Evolutionary conservation across 1,140 invertebrate genomes (phyloP).

Genomic region (Mya arenaria): DNA sequence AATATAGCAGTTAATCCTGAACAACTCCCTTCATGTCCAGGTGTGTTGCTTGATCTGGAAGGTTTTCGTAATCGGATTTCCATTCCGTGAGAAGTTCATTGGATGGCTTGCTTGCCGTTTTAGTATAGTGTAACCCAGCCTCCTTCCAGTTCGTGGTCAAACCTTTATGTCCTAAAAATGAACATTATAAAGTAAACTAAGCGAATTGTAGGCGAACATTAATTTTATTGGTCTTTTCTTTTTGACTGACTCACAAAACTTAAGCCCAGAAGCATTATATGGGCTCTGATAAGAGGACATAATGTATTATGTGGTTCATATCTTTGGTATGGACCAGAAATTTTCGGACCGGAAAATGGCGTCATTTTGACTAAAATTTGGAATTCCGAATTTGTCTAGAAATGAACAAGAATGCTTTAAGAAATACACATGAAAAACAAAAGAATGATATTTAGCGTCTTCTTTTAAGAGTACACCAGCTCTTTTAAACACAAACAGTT

Average conservation of each 20-base stretch:
- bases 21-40: slow-evolving; percentile 19
- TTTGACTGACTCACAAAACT: not conserved
- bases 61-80: slow-evolving; percentile 20
- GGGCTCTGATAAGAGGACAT: not conserved
- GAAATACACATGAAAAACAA: too few relatives aligned
- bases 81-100: slow-evolving; percentile 16
- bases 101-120: not conserved
- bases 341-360: too few relatives aligned
- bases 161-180: slow-evolving; percentile 11
- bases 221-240: not conserved
- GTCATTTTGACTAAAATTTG: too few relatives aligned
- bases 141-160: slow-evolving; percentile 42
- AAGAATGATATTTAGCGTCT: too few relatives aligned
- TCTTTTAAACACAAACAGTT: too few relatives aligned
- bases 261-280: not conserved
- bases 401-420: too few relatives aligned
- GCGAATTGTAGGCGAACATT: not conserved
- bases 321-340: too few relatives aligned
- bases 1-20: too few relatives aligned
- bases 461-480: too few relatives aligned
- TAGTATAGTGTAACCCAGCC: slow-evolving; percentile 22
- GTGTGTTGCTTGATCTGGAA: slow-evolving; percentile 3
- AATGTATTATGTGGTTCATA: too few relatives aligned
- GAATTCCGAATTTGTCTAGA: too few relatives aligned
- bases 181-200: not conserved